Conservation (phyloP, 2,888 invertebrate genomes). For the Abrostola tripartita region DNA sequence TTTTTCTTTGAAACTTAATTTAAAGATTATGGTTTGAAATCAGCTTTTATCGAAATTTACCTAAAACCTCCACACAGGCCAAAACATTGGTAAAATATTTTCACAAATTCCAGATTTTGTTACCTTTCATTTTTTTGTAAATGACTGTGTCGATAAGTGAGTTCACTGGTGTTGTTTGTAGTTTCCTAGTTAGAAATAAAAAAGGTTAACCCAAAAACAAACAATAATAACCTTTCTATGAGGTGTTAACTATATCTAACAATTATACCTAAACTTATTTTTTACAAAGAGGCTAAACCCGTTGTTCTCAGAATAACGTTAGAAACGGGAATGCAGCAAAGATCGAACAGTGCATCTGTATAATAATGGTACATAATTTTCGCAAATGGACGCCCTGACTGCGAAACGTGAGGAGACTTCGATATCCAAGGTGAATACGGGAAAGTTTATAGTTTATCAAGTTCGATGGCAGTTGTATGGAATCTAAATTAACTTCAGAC, state of each 20-base stretch:
- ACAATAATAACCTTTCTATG: too few relatives aligned
- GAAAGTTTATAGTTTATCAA: constrained; percentile 52
- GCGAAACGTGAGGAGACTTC: constrained; percentile 42
- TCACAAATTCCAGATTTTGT: too few relatives aligned
- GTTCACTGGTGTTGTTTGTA: too few relatives aligned
- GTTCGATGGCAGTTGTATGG: constrained; percentile 33
- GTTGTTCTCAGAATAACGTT: background rate
- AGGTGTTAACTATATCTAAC: too few relatives aligned
- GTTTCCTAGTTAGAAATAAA: too few relatives aligned
- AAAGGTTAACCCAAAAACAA: too few relatives aligned
- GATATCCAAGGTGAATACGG: constrained; percentile 29
- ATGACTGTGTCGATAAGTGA: too few relatives aligned
- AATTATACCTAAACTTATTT: too few relatives aligned
- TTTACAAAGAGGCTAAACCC: background rate
- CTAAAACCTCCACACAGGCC: background rate
- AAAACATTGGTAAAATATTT: too few relatives aligned
- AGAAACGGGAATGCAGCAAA: constrained; percentile 9
- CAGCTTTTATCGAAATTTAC: constrained; percentile 20
- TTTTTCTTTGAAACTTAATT: constrained; percentile 20
- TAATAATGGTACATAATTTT: constrained; percentile 39
- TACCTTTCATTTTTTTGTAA: too few relatives aligned
- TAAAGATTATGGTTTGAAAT: constrained; percentile 18
- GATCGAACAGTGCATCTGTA: constrained; percentile 12
- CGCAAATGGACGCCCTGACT: constrained; percentile 31
- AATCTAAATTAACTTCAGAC: constrained; percentile 45